A percentile compares a stretch with the other conserved stretches of the same genome.
Conservation (phyloP, 1,140 invertebrate species). For the Aphaenogaster floridana region DNA sequence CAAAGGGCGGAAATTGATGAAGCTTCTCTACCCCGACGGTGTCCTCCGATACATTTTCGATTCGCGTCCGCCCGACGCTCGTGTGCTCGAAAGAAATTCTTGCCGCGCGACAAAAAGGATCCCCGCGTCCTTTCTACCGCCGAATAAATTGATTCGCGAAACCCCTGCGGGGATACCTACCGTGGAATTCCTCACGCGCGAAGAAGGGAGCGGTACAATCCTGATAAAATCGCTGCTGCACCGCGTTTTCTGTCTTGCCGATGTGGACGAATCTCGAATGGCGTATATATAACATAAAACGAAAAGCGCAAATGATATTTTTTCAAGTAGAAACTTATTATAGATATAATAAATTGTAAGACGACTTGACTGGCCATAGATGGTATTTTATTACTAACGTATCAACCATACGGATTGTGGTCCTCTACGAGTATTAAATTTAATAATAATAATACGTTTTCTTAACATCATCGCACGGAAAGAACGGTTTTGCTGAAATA, state of each 20-base stretch:
- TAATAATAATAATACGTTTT: too few relatives aligned
- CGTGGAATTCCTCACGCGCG: slow-evolving; percentile 15
- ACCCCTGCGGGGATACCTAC: neutral
- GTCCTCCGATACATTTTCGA: slow-evolving; percentile 33
- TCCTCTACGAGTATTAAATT: too few relatives aligned
- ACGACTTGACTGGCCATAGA: too few relatives aligned
- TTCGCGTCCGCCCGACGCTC: slow-evolving; percentile 35
- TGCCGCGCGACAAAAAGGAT: slow-evolving; percentile 48
- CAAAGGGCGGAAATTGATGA: slow-evolving; percentile 50
- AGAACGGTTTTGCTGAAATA: too few relatives aligned
- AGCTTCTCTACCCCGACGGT: neutral
- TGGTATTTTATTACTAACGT: too few relatives aligned
- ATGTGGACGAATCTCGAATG: neutral
- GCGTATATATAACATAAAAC: neutral
- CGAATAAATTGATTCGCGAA: slow-evolving; percentile 51
- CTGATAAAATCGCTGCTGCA: slow-evolving; percentile 36
- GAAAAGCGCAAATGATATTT: neutral
- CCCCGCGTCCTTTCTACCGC: neutral
- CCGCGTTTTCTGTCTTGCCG: neutral
- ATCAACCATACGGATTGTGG: too few relatives aligned
- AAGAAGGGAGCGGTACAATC: neutral
- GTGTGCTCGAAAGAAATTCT: slow-evolving; percentile 41
- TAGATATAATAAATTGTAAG: neutral
- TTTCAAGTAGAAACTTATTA: slow-evolving; percentile 8
- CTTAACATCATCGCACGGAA: too few relatives aligned